These are phyloP conservation scores for Perithous albicinctus DNA, from an alignment of 2,888 invertebrate species.

Conservation along the genomic window DNA sequence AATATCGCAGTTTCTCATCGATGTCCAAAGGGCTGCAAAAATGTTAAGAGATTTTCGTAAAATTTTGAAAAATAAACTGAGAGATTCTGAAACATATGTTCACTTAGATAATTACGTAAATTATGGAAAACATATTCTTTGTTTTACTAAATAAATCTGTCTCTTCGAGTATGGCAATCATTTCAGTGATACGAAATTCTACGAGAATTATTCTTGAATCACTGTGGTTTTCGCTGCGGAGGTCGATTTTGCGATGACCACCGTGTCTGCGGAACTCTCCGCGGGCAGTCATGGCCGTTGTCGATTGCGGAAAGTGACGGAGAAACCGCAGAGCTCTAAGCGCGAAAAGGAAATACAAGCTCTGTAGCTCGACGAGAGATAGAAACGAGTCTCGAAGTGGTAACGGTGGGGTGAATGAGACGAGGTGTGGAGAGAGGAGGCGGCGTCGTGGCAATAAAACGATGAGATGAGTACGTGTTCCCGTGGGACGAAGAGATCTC, in stretches of 20 bases:
- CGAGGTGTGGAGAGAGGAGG: conserved; percentile 55
- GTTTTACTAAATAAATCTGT: too few relatives aligned
- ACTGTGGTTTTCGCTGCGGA: conserved; percentile 8
- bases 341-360: conserved; percentile 14
- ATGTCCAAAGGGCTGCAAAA: too few relatives aligned
- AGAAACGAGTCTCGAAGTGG: conserved; percentile 64
- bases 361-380: conserved; percentile 15
- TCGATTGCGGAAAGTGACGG: conserved; percentile 23
- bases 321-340: conserved; percentile 39
- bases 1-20: too few relatives aligned
- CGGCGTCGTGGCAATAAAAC: conserved; percentile 78
- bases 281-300: not conserved
- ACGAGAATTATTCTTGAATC: conserved; percentile 44
- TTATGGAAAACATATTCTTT: too few relatives aligned
- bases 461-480: conserved; percentile 70
- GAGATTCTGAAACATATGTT: too few relatives aligned
- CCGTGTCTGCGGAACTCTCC: not conserved
- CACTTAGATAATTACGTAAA: too few relatives aligned
- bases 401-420: conserved; percentile 47
- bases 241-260: conserved; percentile 17
- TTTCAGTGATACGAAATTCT: conserved; percentile 18
- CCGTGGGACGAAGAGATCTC: conserved; percentile 54
- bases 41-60: too few relatives aligned
- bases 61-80: too few relatives aligned
- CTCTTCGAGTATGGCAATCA: not conserved